These are phyloP conservation scores for Cyphomyrus plagiostoma DNA, from an alignment of 2,113 vertebrate genomes.

Conservation along the genomic window DNA sequence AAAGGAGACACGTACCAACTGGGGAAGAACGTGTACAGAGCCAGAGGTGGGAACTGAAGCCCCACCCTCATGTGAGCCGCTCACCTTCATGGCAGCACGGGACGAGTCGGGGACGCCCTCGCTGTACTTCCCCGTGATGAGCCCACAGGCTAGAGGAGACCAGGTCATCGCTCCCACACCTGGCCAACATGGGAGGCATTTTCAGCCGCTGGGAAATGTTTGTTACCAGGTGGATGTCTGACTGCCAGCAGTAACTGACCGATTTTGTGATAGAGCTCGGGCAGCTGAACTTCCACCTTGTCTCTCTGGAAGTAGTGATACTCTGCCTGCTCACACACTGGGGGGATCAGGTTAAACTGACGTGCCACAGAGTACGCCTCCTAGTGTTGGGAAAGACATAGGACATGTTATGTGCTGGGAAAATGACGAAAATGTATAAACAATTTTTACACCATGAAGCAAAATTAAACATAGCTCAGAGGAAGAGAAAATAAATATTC, in stretches of 20 bases:
- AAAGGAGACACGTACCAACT: neutral
- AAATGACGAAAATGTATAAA: neutral
- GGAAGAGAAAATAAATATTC: neutral
- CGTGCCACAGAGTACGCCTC: conserved; percentile 86
- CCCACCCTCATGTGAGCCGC: neutral
- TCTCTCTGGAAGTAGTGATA: conserved; percentile 86
- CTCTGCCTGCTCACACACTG: conserved; percentile 83
- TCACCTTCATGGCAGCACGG: conserved; percentile 77
- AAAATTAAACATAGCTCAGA: neutral
- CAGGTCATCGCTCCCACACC: conserved; percentile 88
- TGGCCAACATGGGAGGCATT: conserved; percentile 35
- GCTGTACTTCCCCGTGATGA: conserved; percentile 84
- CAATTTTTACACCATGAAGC: neutral
- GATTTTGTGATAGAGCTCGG: conserved; percentile 88
- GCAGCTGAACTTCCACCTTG: conserved; percentile 81
- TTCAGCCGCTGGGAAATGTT: neutral
- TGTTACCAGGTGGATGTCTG: neutral
- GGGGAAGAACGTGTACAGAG: neutral
- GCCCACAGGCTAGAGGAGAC: conserved; percentile 80
- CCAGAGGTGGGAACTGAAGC: neutral
- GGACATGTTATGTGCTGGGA: neutral
- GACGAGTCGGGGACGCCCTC: conserved; percentile 73
- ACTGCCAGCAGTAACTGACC: conserved; percentile 52
- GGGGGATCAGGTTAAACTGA: conserved; percentile 87
- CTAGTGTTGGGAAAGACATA: conserved; percentile 48